Percentiles rank a stretch among this genome's conserved stretches.
Conservation (phyloP, 1,140 invertebrate genomes). For the Trichonephila inaurata region DNA sequence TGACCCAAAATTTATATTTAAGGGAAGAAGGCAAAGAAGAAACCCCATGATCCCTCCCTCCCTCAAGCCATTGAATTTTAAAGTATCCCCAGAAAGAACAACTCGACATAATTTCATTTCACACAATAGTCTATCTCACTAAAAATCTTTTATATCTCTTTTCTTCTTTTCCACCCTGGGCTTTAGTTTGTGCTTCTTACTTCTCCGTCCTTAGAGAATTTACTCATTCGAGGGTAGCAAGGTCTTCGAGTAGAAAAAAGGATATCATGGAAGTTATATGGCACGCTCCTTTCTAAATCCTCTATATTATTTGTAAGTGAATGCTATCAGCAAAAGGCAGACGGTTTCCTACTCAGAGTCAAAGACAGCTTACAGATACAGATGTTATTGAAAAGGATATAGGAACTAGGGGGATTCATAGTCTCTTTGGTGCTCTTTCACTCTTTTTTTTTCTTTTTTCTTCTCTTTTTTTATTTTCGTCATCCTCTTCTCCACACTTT, state of each 20-base stretch:
- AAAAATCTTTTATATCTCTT: too few species aligned
- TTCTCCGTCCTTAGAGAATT: background rate
- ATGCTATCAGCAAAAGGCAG: slow-evolving; percentile 49
- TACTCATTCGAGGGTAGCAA: background rate
- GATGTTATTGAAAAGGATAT: slow-evolving; percentile 45
- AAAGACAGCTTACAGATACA: slow-evolving; percentile 58
- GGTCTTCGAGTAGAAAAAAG: background rate
- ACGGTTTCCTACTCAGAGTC: slow-evolving; percentile 1
- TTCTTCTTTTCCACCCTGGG: too few species aligned
- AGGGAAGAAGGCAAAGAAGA: too few species aligned
- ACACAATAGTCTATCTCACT: too few species aligned
- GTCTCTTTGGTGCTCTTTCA: background rate
- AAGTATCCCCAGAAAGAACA: too few species aligned
- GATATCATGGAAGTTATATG: slow-evolving; percentile 43
- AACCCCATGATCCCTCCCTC: too few species aligned
- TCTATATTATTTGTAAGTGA: slow-evolving; percentile 63
- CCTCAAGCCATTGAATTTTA: too few species aligned
- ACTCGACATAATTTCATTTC: too few species aligned
- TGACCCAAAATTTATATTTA: too few species aligned
- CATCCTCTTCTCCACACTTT: background rate
- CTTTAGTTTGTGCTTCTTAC: background rate
- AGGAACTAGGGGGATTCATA: background rate
- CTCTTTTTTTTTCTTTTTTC: background rate
- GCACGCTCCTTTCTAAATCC: slow-evolving; percentile 37
- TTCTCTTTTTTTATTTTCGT: background rate